Evolutionary conservation across 2,113 vertebrate genomes (phyloP).

Genomic region (Cyanistes caeruleus): DNA sequence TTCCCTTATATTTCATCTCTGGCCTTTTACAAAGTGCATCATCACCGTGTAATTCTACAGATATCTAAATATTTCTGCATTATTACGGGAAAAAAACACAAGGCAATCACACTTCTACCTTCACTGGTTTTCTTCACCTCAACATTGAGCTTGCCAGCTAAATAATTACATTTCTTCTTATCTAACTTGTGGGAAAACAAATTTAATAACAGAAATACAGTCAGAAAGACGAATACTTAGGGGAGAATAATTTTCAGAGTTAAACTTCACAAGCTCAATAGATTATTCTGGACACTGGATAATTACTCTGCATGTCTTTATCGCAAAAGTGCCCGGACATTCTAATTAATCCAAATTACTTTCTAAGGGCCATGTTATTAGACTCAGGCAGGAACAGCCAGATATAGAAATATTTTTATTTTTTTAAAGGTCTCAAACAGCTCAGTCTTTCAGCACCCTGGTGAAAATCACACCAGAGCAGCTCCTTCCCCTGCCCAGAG

Average conservation of each 20-base stretch:
- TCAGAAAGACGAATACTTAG: constrained; percentile 59
- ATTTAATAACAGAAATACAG: constrained; percentile 65
- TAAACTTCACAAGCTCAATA: constrained; percentile 47
- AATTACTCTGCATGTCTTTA: constrained; percentile 64
- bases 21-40: constrained; percentile 18
- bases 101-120: constrained; percentile 49
- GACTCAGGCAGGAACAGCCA: constrained; percentile 5
- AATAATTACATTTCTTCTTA: constrained; percentile 65
- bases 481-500: neutral
- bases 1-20: constrained; percentile 49
- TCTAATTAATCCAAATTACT: constrained; percentile 71
- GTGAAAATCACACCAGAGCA: neutral
- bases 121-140: constrained; percentile 39
- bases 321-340: constrained; percentile 43
- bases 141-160: constrained; percentile 31
- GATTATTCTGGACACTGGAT: constrained; percentile 63
- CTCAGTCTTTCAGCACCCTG: neutral
- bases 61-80: constrained; percentile 50
- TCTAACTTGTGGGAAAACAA: constrained; percentile 62
- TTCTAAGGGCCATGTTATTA: constrained; percentile 62
- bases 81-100: constrained; percentile 22
- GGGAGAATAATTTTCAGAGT: constrained; percentile 68
- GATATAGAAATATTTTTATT: neutral
- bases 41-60: neutral
- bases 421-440: neutral